A percentile compares a stretch with the other conserved stretches of the same genome.
Conservation (phyloP, 2,888 invertebrate species). For the Luffia ferchaultella region DNA sequence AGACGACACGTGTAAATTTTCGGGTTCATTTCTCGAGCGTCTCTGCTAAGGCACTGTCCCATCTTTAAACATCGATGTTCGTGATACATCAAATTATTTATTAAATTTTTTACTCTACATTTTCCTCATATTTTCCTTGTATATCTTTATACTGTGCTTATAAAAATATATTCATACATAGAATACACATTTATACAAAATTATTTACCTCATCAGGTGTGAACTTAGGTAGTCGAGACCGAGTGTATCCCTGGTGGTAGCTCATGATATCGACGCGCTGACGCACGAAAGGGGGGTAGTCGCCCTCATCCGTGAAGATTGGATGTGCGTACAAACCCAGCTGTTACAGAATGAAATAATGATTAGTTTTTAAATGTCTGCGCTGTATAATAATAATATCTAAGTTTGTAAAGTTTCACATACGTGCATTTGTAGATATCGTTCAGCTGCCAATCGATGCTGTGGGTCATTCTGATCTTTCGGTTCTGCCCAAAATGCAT, state of each 20-base stretch:
- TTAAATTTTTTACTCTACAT: no score
- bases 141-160: no score
- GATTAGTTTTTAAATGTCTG: background rate
- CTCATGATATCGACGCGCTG: slow-evolving; percentile 48
- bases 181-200: no score
- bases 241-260: slow-evolving; percentile 40
- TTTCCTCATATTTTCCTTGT: no score
- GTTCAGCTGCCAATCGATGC: slow-evolving; percentile 60
- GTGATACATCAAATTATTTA: no score
- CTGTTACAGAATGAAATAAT: slow-evolving; percentile 27
- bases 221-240: slow-evolving; percentile 58
- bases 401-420: slow-evolving; percentile 21
- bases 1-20: no score
- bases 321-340: slow-evolving; percentile 59
- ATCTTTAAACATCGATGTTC: no score
- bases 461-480: slow-evolving; percentile 39
- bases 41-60: no score
- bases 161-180: no score
- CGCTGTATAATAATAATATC: background rate
- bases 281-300: slow-evolving; percentile 55
- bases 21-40: no score
- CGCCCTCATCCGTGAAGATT: slow-evolving; percentile 50
- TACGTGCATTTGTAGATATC: slow-evolving; percentile 64
- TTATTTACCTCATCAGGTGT: slow-evolving; percentile 43
- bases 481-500: slow-evolving; percentile 64